Percentiles rank a stretch among this genome's conserved stretches.
Evolutionary conservation across 2,113 vertebrate species (phyloP).

Genomic region (Haemorhous mexicanus): DNA sequence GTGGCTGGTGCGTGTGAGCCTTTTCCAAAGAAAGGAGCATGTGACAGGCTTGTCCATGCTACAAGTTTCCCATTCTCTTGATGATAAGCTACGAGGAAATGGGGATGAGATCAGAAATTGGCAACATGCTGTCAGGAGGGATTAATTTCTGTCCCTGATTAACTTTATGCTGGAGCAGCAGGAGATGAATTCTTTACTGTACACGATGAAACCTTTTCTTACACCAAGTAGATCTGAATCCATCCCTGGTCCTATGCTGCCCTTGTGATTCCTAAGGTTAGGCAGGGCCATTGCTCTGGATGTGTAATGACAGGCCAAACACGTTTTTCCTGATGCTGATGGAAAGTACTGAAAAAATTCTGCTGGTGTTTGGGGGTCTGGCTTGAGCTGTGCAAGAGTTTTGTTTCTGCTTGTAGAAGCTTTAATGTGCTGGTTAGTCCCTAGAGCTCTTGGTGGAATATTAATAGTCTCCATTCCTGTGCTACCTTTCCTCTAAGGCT

Average conservation of each 20-base stretch:
- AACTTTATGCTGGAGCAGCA: conserved; percentile 46
- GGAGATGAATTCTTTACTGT: background rate
- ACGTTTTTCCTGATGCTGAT: background rate
- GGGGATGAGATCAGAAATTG: conserved; percentile 54
- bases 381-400: background rate
- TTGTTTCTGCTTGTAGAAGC: background rate
- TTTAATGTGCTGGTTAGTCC: background rate
- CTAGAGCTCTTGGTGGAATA: background rate
- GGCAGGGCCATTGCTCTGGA: background rate
- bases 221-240: background rate
- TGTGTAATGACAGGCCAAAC: background rate
- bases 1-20: background rate
- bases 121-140: conserved; percentile 57
- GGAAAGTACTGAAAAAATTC: background rate
- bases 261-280: background rate
- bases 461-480: background rate
- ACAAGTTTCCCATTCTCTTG: conserved; percentile 7
- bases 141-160: conserved; percentile 65
- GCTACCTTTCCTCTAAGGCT: background rate
- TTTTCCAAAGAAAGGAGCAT: background rate
- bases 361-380: background rate
- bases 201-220: background rate
- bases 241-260: accelerated
- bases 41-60: background rate
- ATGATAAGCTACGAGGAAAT: conserved; percentile 23